Evolutionary conservation across 1,140 invertebrate genomes (phyloP).

Genomic region (Drosophila varians): DNA sequence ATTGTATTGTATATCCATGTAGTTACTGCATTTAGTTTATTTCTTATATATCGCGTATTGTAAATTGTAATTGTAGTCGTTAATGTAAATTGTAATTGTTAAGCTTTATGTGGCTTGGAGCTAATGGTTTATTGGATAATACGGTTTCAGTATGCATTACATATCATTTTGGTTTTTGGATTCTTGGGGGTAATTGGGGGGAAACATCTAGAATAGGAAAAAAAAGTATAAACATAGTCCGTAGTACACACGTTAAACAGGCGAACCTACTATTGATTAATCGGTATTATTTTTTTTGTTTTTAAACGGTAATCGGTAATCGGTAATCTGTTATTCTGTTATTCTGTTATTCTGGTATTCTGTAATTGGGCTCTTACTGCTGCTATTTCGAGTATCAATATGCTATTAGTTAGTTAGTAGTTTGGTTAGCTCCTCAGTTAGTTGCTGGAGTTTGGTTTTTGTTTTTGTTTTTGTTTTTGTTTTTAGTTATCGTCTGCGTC

Average conservation of each 20-base stretch:
- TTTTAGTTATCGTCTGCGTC: slow-evolving; percentile 12
- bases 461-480: background rate
- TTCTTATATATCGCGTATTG: slow-evolving; percentile 50
- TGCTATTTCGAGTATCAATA: slow-evolving; percentile 49
- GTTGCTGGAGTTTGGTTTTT: slow-evolving; percentile 3
- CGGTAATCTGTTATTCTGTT: slow-evolving; percentile 17
- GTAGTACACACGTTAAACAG: slow-evolving; percentile 23
- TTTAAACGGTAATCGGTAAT: slow-evolving; percentile 1
- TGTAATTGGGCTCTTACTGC: slow-evolving; percentile 29
- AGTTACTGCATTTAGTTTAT: slow-evolving; percentile 44
- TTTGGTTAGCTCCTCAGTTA: slow-evolving; percentile 25
- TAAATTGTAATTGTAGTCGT: slow-evolving; percentile 42
- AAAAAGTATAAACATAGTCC: slow-evolving; percentile 16
- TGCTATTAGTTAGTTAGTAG: slow-evolving; percentile 44
- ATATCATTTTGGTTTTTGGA: slow-evolving; percentile 21
- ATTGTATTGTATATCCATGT: slow-evolving; percentile 50
- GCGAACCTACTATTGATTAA: slow-evolving; percentile 26
- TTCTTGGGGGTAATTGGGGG: background rate
- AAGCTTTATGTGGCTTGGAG: slow-evolving; percentile 77
- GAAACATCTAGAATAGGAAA: slow-evolving; percentile 23
- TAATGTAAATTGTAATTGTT: slow-evolving; percentile 55
- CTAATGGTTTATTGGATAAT: slow-evolving; percentile 77
- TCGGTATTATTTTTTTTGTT: background rate
- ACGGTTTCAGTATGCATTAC: slow-evolving; percentile 44
- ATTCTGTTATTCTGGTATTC: slow-evolving; percentile 24